These are phyloP conservation scores for Magallana nippona DNA, from an alignment of 2,888 invertebrate genomes.

Conservation along the genomic window DNA sequence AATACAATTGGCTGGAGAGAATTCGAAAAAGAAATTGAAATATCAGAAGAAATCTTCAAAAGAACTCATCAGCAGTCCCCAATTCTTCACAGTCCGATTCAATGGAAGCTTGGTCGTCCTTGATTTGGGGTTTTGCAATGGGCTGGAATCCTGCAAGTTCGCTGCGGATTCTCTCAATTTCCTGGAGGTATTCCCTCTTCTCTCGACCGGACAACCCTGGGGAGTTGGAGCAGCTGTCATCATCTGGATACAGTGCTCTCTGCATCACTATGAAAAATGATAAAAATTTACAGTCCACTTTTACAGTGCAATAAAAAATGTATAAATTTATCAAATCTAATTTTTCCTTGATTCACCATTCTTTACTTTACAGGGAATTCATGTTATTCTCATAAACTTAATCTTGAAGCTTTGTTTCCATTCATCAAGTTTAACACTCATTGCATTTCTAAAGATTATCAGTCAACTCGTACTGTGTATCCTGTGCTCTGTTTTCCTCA, in stretches of 20 bases:
- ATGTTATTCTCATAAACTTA: too few species aligned
- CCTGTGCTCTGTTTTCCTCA: conserved; percentile 82
- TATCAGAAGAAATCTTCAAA: conserved; percentile 25
- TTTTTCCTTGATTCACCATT: too few species aligned
- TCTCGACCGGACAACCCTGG: conserved; percentile 62
- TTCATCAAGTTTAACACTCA: too few species aligned
- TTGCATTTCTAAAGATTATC: too few species aligned
- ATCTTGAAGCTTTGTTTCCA: too few species aligned
- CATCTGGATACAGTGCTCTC: conserved; percentile 71
- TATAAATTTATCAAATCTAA: too few species aligned
- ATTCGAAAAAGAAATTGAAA: not conserved
- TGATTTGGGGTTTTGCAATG: conserved; percentile 70
- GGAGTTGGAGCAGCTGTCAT: conserved; percentile 65
- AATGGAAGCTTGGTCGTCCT: conserved; percentile 60
- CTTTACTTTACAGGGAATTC: too few species aligned
- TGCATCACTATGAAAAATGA: conserved; percentile 70
- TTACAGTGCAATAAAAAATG: not conserved
- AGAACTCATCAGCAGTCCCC: conserved; percentile 59
- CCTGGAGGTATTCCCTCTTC: conserved; percentile 73
- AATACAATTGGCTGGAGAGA: not conserved
- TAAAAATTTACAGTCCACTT: not conserved
- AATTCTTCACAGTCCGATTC: conserved; percentile 68
- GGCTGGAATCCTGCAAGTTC: conserved; percentile 78
- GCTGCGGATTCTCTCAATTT: conserved; percentile 74
- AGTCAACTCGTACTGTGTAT: conserved; percentile 79